Base-by-base conservation (phyloP, 1,140 invertebrate genomes). In the Armadillidium nasatum region DNA sequence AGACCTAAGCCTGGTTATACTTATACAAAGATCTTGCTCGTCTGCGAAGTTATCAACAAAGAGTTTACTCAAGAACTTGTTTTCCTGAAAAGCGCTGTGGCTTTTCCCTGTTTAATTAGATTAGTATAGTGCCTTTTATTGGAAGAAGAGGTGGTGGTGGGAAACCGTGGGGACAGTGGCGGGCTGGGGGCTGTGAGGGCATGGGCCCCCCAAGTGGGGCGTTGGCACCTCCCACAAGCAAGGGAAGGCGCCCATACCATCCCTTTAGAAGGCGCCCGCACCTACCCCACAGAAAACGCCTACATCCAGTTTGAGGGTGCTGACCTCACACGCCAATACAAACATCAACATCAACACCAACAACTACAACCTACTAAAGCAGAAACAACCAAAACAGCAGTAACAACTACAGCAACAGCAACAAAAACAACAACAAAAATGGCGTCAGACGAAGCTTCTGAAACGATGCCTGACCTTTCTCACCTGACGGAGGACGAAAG, bases 401-500 rank as follows among this genome's bases (percentile, higher is more conserved):
- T 1, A 33, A 33, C 33, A 33, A 33, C 33, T 33, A 33, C 33
- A 33, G 33, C 33, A 33, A 33, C 33, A 33, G 33, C 33, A 33
- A 33, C 33, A 33, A 74, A 68, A 71, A 54, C 74, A 70, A 68
- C 69, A 44, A 67, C 76, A 72, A 80, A 67, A 72, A 80, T 82
- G 79, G 78, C 78, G 74, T 73, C 76, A 10, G 76, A 79, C 76
- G 80, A 79, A 70, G 78, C 75, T 54, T 54, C 80, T 21, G 76
- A 78, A 66, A 69, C 78, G 76, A 83, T 83, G 89, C 96, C 96
- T 82, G 96, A 99, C 89, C 90, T 99, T 83, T 97, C 94, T 84
- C 96, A 99, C 87, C 91, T 99, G 83, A 98, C 95, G 82, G 92
- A 94, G 83, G 95, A 98, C 86, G 97, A 99, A 88, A 89, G 96